A percentile compares a stretch with the other conserved stretches of the same genome.
phyloP scores from a whole-genome alignment of 2,888 invertebrate species.

The Drosophila flavopinicola region DNA sequence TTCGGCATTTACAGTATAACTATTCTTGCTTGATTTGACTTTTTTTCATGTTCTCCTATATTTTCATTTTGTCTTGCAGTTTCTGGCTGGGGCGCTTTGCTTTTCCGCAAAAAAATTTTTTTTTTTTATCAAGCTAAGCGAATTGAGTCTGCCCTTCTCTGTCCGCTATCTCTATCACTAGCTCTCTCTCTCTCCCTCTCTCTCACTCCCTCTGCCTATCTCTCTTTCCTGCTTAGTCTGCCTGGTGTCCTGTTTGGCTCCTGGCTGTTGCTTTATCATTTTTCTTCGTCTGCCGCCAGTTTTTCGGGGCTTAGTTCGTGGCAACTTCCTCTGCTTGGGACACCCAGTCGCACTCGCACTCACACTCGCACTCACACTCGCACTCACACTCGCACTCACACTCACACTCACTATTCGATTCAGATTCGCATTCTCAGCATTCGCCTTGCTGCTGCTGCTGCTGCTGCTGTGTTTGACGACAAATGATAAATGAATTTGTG shows the following conservation, averaged over 20 bases:
- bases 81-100: constrained; percentile 34
- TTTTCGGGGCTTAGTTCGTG: constrained; percentile 58
- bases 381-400: constrained; percentile 12
- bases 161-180: not conserved
- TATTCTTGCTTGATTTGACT: not conserved
- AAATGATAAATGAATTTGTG: constrained; percentile 81
- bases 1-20: not conserved
- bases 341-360: constrained; percentile 12
- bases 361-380: constrained; percentile 14
- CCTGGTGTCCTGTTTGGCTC: constrained; percentile 15
- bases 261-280: constrained; percentile 72
- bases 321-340: constrained; percentile 45
- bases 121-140: constrained; percentile 65
- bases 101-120: constrained; percentile 57
- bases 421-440: constrained; percentile 52
- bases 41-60: constrained; percentile 13
- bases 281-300: constrained; percentile 69
- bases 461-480: constrained; percentile 58
- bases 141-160: constrained; percentile 21
- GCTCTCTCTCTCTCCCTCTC: not conserved
- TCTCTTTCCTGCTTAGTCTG: not conserved
- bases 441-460: constrained; percentile 36
- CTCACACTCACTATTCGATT: constrained; percentile 39
- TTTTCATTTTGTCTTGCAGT: constrained; percentile 35
- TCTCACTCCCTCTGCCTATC: not conserved